A percentile compares a stretch with the other conserved stretches of the same genome.
Evolutionary conservation across 2,888 invertebrate genomes (phyloP).

Genomic region (Stegana nigrithorax): DNA sequence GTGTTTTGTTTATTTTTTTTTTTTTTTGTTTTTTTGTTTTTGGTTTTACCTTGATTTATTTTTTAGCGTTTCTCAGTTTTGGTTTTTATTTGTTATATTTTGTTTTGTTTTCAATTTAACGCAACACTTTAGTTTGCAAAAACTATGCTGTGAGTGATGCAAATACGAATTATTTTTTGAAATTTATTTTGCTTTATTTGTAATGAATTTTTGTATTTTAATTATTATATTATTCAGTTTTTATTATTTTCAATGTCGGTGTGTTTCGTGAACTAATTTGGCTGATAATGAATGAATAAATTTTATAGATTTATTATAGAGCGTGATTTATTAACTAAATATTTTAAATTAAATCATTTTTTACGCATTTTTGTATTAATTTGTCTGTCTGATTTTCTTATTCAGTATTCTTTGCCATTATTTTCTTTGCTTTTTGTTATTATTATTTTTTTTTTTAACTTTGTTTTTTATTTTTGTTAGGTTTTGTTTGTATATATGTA

Average conservation of each 20-base stretch:
- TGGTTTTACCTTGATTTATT: constrained; percentile 13
- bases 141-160: too few relatives aligned
- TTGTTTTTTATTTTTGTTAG: constrained; percentile 36
- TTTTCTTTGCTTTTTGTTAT: constrained; percentile 44
- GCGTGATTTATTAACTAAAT: background rate
- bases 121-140: constrained; percentile 23
- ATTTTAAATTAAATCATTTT: background rate
- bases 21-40: constrained; percentile 40
- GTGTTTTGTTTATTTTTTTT: constrained; percentile 41
- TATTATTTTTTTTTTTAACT: background rate
- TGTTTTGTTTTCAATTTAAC: background rate
- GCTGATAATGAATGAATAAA: background rate
- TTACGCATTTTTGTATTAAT: constrained; percentile 5
- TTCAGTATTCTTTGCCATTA: constrained; percentile 43
- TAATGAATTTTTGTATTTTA: constrained; percentile 39
- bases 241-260: background rate
- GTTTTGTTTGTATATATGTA: constrained; percentile 25
- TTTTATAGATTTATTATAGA: background rate
- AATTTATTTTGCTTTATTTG: too few relatives aligned
- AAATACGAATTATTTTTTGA: constrained; percentile 33
- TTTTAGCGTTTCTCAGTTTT: constrained; percentile 2
- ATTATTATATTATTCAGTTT: background rate
- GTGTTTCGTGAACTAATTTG: background rate
- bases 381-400: constrained; percentile 20
- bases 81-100: background rate